A percentile compares a stretch with the other conserved stretches of the same genome.
Evolutionary conservation across 2,888 invertebrate genomes (phyloP).

Genomic region (Leptogaster cylindrica): DNA sequence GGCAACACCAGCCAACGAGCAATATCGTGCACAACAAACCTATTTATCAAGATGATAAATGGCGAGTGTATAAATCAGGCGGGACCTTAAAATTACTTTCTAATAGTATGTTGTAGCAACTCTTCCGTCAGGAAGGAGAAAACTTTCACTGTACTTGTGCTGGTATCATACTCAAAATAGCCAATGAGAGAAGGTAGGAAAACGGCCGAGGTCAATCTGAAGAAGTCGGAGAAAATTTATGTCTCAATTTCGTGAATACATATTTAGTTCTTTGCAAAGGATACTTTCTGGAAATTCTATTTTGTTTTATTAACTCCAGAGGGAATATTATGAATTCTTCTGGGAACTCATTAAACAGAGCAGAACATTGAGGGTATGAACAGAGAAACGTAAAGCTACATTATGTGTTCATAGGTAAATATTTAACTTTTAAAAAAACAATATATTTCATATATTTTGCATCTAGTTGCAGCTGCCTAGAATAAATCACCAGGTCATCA

Average conservation of each 20-base stretch:
- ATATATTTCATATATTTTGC: too few relatives aligned
- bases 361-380: too few relatives aligned
- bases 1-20: not conserved
- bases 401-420: too few relatives aligned
- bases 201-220: constrained; percentile 32
- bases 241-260: constrained; percentile 38
- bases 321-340: too few relatives aligned
- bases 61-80: constrained; percentile 39
- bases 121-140: constrained; percentile 31
- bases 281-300: constrained; percentile 5
- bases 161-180: not conserved
- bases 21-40: constrained; percentile 41
- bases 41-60: constrained; percentile 43
- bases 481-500: too few relatives aligned
- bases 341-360: too few relatives aligned
- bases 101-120: constrained; percentile 38
- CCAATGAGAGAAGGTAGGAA: constrained; percentile 24
- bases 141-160: constrained; percentile 21
- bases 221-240: constrained; percentile 19
- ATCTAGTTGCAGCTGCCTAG: too few relatives aligned
- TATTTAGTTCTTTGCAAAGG: constrained; percentile 35
- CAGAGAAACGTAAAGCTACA: too few relatives aligned
- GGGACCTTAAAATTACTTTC: constrained; percentile 42
- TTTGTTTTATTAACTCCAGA: constrained; percentile 5
- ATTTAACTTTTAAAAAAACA: too few relatives aligned